Conservation (phyloP, 1,140 invertebrate genomes). For the Eulimnadia texana region DNA sequence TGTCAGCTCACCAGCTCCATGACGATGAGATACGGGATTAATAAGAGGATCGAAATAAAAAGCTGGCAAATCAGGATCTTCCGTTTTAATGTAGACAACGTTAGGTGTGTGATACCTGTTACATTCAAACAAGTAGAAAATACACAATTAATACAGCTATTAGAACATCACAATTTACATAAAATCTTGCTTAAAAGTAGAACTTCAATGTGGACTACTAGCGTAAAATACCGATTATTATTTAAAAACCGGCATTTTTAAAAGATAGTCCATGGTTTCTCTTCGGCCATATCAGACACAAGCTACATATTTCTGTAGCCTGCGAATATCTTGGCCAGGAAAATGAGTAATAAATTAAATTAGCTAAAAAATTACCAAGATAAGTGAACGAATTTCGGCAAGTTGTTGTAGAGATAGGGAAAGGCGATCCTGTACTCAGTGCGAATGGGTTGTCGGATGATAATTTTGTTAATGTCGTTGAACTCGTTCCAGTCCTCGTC, state of each 20-base stretch:
- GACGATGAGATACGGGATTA: conserved; percentile 94
- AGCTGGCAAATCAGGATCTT: conserved; percentile 97
- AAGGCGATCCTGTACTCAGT: conserved; percentile 99
- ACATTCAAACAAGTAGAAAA: conserved; percentile 94
- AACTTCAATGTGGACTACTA: neutral
- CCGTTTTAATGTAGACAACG: conserved; percentile 98
- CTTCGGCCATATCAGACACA: neutral
- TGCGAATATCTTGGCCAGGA: neutral
- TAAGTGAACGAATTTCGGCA: conserved; percentile 88
- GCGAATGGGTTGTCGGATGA: conserved; percentile 93
- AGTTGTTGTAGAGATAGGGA: conserved; percentile 97
- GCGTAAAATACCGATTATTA: conserved; percentile 40
- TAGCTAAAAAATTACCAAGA: conserved; percentile 57
- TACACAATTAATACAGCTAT: conserved; percentile 90
- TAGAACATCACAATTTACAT: conserved; percentile 62
- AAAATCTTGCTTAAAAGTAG: conserved; percentile 95
- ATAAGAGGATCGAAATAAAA: conserved; percentile 99
- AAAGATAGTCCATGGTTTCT: neutral
- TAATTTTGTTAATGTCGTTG: conserved; percentile 99
- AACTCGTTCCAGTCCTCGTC: conserved; percentile 99
- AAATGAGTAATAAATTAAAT: neutral
- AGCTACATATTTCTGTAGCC: neutral
- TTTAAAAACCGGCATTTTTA: neutral
- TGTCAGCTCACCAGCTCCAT: conserved; percentile 44
- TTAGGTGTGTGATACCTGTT: conserved; percentile 97